phyloP scores from a whole-genome alignment of 1,140 invertebrate genomes.

The Cyclina sinensis region DNA sequence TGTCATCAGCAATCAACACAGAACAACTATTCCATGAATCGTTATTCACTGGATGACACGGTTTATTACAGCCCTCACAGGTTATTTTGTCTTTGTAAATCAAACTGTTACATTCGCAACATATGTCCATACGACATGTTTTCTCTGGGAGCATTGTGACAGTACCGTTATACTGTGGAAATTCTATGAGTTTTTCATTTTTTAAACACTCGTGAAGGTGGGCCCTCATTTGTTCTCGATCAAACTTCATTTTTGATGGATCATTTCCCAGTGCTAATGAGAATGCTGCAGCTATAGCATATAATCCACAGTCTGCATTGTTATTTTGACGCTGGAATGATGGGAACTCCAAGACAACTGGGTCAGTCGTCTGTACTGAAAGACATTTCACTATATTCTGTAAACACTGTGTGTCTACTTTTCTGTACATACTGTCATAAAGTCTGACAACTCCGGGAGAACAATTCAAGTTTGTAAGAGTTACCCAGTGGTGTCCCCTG shows the following conservation, averaged over 20 bases:
- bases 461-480: background rate
- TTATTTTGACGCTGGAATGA: constrained; percentile 36
- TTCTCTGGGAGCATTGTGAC: background rate
- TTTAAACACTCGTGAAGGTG: constrained; percentile 31
- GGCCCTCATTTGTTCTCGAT: background rate
- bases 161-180: background rate
- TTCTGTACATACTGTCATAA: constrained; percentile 43
- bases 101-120: background rate
- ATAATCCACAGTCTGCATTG: constrained; percentile 18
- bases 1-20: too few relatives aligned
- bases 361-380: background rate
- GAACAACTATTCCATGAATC: too few relatives aligned
- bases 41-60: too few relatives aligned
- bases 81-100: too few relatives aligned
- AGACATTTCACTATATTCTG: background rate
- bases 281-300: constrained; percentile 59
- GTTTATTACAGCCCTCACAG: too few relatives aligned
- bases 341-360: background rate
- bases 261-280: constrained; percentile 23
- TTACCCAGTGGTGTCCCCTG: constrained; percentile 28
- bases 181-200: background rate
- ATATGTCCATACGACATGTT: background rate
- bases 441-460: background rate
- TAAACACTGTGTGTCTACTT: background rate
- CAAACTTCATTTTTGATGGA: background rate